Base-by-base conservation (phyloP, 92 coral and sea anemone genomes). In the Zoanthus sociatus region DNA sequence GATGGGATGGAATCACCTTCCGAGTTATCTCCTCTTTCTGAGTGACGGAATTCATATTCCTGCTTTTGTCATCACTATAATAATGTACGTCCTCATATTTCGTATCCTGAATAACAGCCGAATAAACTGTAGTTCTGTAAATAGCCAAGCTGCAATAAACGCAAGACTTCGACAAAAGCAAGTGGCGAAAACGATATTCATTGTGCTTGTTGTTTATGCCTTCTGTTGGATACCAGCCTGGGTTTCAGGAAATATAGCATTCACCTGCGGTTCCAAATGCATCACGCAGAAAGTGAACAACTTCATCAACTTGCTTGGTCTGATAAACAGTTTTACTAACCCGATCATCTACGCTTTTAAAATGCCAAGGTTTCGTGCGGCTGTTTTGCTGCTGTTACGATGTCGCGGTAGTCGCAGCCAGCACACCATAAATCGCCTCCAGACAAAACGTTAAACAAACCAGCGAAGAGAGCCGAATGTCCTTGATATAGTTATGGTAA, bases 301-400 rank as follows among this genome's bases (percentile, higher is more conserved):
- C 37, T 81, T 67, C 63, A 63, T 47, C 6, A 81, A 81, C 11
- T 17, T 81, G 63, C 18, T 81, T 15, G 74, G 85, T 20, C 66
- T 81, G 75, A 12, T 81, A 45, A 81, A 81, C 56, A 63, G 85
- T 51, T 81, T 81, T 50, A 67, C 75, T 1, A 81, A 81, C 46
- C 85, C 85, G 0, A 81, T 81, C 45, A 81, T 81, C n/a, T 81
- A 81, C 12, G 73, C 85, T 81, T 81, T 81, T 67, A 81, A 81
- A 66, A 81, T 81, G 85, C 85, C 85, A 3, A 81, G 66, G 85
- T 81, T 81, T 51, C 60, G 85, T 2, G 85, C 85, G 12, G 85
- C 85, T 7, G 74, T 60, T 11, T 20, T 7, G 10, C 45, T 47
- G 14, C 42, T 81, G 74, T 71, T 81, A n/a, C 74, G 46, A 45